Base-by-base conservation (phyloP, 2,888 invertebrate genomes). In the Lasioglossum villosulum region DNA sequence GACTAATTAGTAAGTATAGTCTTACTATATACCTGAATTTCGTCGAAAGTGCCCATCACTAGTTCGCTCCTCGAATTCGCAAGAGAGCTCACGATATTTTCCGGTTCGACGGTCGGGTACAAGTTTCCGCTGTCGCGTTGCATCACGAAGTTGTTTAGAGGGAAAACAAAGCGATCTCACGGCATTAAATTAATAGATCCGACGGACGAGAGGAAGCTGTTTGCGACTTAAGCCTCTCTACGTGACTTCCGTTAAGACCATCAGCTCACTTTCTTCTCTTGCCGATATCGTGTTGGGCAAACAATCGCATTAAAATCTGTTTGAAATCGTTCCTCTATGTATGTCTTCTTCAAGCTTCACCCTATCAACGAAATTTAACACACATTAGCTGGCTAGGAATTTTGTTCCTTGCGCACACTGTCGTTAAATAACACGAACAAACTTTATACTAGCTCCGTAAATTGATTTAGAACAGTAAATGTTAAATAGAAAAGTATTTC, bases 231-330 rank as follows among this genome's bases (percentile, higher is more conserved):
- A 93, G 92, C 92, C 91, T 90, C 90, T 84, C 92, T 94, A 91
- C 94, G 94, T 94, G 94, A 94, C 93, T 94, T 92, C 90, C 90
- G 90, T 83, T 89, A 89, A 88, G 88, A 88, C 89, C 90, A 90
- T 87, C 91, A 91, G 94, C 93, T 94, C 94, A 94, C 92, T 93
- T 93, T 91, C 92, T 89, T 88, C 89, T 80, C 86, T 78, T 84
- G 86, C 90, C 92, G 93, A 93, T 45, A 16, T 93, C 92, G 91
- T 88, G 88, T 87, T 83, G 89, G 81, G 88, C 93, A 94, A 94
- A 94, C 92, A 93, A 87, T 90, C 88, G 88, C 86, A 90, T 90
- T 90, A 90, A 90, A 91, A 90, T 91, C 91, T 90, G 83, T 89
- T 88, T 87, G 89, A 87, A 90, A 92, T 88, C 87, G 86, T 91